Evolutionary conservation across 23 tunicate species (phyloP), one percentile per base, ranked within the genome.

Genomic region (Halocynthia roretzi): DNA sequence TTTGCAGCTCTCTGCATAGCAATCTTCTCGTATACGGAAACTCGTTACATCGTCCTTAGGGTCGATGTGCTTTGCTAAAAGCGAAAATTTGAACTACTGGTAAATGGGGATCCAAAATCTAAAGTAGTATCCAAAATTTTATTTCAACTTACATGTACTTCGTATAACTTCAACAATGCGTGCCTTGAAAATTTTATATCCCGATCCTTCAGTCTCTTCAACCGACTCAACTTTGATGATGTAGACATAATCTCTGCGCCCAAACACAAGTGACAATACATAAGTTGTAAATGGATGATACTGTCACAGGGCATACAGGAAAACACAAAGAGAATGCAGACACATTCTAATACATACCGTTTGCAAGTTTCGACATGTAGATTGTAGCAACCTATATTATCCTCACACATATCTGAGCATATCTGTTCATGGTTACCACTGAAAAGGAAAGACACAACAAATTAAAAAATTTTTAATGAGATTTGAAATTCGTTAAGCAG

Each of bases 351-450:
- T 31, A 31, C 51, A 6, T 67, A 84, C 88, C 83, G 78, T 51
- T 21, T 21, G 63, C 88, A 84, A 7, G 83, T 73, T 58, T 50
- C 78, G 11, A 17, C 61, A 66, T 17, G 71, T 64, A 71, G 62
- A 44, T 84, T 71, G 23, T 60, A 48, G 72, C 88, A 84, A 58
- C 71, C 51, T 4, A 61, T 72, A 7, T 11, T 6, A 61, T 51
- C 54, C 51, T 31, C 86, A 78, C 83, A 78, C 21, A 61, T 70
- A 12, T 49, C 72, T 31, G 44, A 31, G 44, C 44, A 31, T 31
- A 31, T 31, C 1, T 31, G 1, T 31, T 31, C 44, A 31, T 4
- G 1, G 44, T 31, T 31, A 31, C 44, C 44, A 31, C 44, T 31
- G 44, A 31, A 31, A 31, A 31, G 44, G 44, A 31, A 31, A 31